Evolutionary conservation across 2,797 vertebrate species (phyloP).

Genomic region (Decapterus maruadsi): DNA sequence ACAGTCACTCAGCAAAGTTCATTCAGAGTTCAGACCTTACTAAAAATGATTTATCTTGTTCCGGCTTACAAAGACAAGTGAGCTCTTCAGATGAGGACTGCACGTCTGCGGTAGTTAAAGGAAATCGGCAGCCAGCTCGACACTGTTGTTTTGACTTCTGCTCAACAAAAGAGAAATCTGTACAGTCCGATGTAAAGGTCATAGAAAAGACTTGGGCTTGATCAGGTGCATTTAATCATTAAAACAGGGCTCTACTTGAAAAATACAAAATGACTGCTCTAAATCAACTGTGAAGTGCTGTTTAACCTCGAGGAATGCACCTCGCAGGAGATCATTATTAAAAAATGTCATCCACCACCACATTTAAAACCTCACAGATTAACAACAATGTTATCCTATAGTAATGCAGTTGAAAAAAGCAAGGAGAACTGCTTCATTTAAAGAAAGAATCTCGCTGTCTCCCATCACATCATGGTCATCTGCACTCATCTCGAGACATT

Average conservation of each 20-base stretch:
- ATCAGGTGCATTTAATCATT: slow-evolving; percentile 37
- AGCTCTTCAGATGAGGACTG: slow-evolving; percentile 56
- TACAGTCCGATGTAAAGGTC: slow-evolving; percentile 55
- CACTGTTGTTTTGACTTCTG: slow-evolving; percentile 48
- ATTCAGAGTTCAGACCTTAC: slow-evolving; percentile 26
- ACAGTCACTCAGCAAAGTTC: slow-evolving; percentile 23
- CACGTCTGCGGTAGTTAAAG: slow-evolving; percentile 35
- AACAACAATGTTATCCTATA: background rate
- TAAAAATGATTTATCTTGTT: slow-evolving; percentile 38
- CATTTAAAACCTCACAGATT: slow-evolving; percentile 6
- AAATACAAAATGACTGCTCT: slow-evolving; percentile 45
- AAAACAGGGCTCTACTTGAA: slow-evolving; percentile 37
- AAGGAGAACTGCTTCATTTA: background rate
- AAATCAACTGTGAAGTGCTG: slow-evolving; percentile 38
- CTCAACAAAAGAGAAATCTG: slow-evolving; percentile 35
- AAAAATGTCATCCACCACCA: slow-evolving; percentile 1
- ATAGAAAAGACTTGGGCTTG: slow-evolving; percentile 33
- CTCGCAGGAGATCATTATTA: background rate
- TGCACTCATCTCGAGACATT: slow-evolving; percentile 38
- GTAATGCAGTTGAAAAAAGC: background rate
- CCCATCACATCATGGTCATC: slow-evolving; percentile 14
- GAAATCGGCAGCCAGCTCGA: slow-evolving; percentile 32
- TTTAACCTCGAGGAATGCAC: slow-evolving; percentile 6
- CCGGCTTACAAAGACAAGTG: slow-evolving; percentile 36
- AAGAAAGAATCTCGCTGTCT: background rate